Percentiles rank a stretch among this genome's conserved stretches.
Evolutionary conservation across 1,140 invertebrate genomes (phyloP).

Genomic region (Sycophila sp.): DNA sequence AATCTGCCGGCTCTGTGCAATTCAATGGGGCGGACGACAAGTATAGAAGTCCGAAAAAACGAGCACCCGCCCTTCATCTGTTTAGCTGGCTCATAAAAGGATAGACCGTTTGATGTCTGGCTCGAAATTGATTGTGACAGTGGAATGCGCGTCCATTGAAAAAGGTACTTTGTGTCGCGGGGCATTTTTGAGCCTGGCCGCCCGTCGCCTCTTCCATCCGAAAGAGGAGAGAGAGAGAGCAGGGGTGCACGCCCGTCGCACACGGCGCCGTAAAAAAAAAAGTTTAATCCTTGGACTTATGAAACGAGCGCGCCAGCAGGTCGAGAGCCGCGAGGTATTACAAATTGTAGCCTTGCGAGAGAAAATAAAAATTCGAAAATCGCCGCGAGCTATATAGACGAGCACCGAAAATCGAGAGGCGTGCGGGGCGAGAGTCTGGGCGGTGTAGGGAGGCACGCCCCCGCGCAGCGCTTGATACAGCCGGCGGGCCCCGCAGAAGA

Average conservation of each 20-base stretch:
- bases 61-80: background rate
- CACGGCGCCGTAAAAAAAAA: background rate
- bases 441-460: no score
- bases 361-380: no score
- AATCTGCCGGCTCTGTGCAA: no score
- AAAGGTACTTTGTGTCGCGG: background rate
- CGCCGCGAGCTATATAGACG: conserved; percentile 22
- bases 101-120: conserved; percentile 2
- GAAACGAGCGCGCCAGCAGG: conserved; percentile 1
- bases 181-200: background rate
- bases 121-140: conserved; percentile 30
- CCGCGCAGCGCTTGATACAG: background rate
- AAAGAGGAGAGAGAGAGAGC: background rate
- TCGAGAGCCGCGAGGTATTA: no score
- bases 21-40: no score
- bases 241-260: no score
- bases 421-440: background rate
- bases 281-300: conserved; percentile 14
- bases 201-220: background rate
- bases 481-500: background rate
- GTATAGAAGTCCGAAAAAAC: no score
- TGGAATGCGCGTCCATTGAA: conserved; percentile 30
- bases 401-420: conserved; percentile 5
- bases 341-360: conserved; percentile 17
- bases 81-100: conserved; percentile 3